Evolutionary conservation across 2,113 vertebrate genomes (phyloP), one percentile per base, ranked within the genome.

Genomic region (Illadopsis cleaveri): DNA sequence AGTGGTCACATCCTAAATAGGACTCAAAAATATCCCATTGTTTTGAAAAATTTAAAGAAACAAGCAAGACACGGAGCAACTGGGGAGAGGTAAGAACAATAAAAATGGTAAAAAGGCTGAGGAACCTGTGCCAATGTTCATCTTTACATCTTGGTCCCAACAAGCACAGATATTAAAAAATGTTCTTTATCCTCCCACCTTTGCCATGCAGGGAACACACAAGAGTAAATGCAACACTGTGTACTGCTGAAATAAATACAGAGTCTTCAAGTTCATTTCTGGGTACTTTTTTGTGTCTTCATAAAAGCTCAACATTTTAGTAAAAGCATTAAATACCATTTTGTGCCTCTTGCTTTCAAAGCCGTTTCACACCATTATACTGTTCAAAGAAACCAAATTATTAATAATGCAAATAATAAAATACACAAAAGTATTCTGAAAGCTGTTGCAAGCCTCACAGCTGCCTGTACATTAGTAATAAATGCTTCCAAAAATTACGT

Each of bases 361-460:
- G 53, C 11, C 9, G 3, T 80, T 85, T 61, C 85, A 92, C 40
- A 76, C 20, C 53, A 87, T 23, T 25, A 84, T 23, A 28, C n/a
- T 37, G 24, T 48, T 79, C 44, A 90, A 65, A 80, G 45, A 76
- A 93, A 79, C 7, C 20, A 12, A 77, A 90, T 90, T 90, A 72
- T 93, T 90, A 93, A 85, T 80, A 79, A 85, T 72, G 27, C n/a
- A 90, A 87, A 17, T 44, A 82, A 93, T 48, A 92, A 93, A 92
- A 82, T 22, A 65, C 40, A 76, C 9, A 12, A 28, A 68, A 69
- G 28, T n/a, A n/a, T 80, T 76, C 45, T 69, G 31, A 85, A 93
- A 88, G 37, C 35, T 85, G 31, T 12, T 64, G 57, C 48, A 62
- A 69, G 65, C 78, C 27, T 76, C 31, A 58, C 30, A 91, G 57